A percentile compares a stretch with the other conserved stretches of the same genome.
Evolutionary conservation across 2,888 invertebrate species (phyloP).

Genomic region (Spisula subtruncata): DNA sequence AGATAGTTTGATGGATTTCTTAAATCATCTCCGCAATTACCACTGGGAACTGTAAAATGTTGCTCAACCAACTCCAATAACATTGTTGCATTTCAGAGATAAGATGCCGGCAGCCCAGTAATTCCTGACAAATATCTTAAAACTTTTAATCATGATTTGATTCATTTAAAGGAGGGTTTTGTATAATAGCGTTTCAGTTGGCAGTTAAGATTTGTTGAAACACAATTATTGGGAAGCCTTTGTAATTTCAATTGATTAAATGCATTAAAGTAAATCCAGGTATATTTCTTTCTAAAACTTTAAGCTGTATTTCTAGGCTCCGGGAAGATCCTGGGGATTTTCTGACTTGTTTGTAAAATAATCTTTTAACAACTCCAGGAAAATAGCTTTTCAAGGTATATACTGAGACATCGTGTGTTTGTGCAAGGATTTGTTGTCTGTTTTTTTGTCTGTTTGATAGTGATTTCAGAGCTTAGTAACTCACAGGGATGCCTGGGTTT

Average conservation of each 20-base stretch:
- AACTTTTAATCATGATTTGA: slow-evolving; percentile 25
- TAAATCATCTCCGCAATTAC: neutral
- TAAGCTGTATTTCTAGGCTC: neutral
- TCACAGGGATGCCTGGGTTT: no score
- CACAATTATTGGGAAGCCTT: slow-evolving; percentile 2
- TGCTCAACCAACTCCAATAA: slow-evolving; percentile 16
- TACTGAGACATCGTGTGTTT: no score
- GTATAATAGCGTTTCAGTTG: slow-evolving; percentile 21
- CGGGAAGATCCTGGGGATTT: neutral
- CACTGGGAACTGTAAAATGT: neutral
- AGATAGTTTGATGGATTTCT: slow-evolving; percentile 10
- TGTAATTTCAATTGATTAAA: slow-evolving; percentile 32
- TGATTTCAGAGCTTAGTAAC: no score
- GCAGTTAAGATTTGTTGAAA: slow-evolving; percentile 28
- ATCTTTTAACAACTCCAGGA: slow-evolving; percentile 7
- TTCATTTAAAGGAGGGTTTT: slow-evolving; percentile 19
- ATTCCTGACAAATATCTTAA: slow-evolving; percentile 16
- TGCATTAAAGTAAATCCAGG: neutral
- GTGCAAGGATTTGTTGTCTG: no score
- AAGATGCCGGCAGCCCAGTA: neutral
- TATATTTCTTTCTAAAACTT: slow-evolving; percentile 11
- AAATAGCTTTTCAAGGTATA: neutral
- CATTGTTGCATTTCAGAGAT: slow-evolving; percentile 18
- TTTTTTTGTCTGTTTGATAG: no score
- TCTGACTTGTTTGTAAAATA: neutral